Conservation (phyloP, 1,140 invertebrate species). For the Drosophila chauvacae region DNA sequence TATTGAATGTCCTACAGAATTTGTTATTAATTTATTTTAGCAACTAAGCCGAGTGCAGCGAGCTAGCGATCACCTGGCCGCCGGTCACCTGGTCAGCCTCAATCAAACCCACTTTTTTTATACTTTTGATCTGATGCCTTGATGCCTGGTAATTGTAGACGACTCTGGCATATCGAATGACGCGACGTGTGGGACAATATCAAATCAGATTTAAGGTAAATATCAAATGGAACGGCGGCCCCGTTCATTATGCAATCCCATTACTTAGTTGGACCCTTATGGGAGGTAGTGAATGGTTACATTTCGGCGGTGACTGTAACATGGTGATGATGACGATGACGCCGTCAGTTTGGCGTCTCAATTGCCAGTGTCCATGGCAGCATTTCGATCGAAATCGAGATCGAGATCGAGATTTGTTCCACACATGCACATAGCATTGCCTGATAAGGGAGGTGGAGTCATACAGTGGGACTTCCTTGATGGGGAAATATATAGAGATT, state of each 20-base stretch:
- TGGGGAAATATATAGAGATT: too few relatives aligned
- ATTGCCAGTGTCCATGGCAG: constrained; percentile 50
- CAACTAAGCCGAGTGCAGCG: neutral
- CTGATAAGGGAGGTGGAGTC: constrained; percentile 35
- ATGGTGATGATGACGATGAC: constrained; percentile 54
- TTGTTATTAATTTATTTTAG: constrained; percentile 25
- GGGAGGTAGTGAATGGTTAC: constrained; percentile 56
- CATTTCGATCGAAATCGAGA: constrained; percentile 22
- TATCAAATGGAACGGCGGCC: constrained; percentile 64
- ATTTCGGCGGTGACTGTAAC: constrained; percentile 34
- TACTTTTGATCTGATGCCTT: neutral
- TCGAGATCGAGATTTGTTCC: constrained; percentile 38
- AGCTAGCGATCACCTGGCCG: neutral
- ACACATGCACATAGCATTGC: constrained; percentile 16
- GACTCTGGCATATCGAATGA: constrained; percentile 74
- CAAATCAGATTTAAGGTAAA: constrained; percentile 72
- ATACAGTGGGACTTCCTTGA: neutral
- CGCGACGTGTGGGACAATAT: constrained; percentile 74
- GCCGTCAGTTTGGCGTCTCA: constrained; percentile 65
- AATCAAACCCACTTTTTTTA: constrained; percentile 22
- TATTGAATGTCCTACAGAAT: constrained; percentile 28
- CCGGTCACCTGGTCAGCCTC: constrained; percentile 28
- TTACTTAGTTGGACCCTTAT: constrained; percentile 64
- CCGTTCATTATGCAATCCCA: constrained; percentile 66
- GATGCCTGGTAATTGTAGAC: constrained; percentile 67